These are phyloP conservation scores for Tribolium castaneum DNA, from an alignment of 1,140 invertebrate genomes.

Conservation along the genomic window DNA sequence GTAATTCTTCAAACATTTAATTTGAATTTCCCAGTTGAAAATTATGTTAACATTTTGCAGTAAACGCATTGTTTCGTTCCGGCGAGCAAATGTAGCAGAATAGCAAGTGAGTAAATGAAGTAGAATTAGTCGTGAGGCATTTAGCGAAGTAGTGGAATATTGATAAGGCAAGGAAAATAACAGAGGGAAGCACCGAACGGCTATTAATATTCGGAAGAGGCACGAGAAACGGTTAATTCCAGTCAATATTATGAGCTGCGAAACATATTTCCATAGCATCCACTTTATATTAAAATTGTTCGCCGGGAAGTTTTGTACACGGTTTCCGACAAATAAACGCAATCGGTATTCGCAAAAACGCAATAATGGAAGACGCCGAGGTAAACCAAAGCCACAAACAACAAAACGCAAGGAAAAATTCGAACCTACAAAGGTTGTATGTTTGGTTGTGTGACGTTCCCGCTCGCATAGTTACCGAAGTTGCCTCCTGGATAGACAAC, in stretches of 20 bases:
- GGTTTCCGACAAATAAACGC: conserved; percentile 23
- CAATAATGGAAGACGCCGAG: not conserved
- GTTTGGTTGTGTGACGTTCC: conserved; percentile 11
- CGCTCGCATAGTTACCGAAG: conserved; percentile 12
- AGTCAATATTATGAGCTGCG: conserved; percentile 36
- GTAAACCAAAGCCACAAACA: not conserved
- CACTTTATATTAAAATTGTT: conserved; percentile 30
- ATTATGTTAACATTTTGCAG: conserved; percentile 31
- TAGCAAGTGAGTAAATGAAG: conserved; percentile 41
- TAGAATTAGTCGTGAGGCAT: conserved; percentile 44
- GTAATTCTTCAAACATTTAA: not conserved
- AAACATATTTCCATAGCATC: conserved; percentile 32
- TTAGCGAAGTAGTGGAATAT: conserved; percentile 42
- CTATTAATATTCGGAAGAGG: conserved; percentile 43
- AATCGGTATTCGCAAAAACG: not conserved
- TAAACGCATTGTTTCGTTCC: conserved; percentile 31
- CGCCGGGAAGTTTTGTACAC: conserved; percentile 8
- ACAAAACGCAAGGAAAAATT: conserved; percentile 11
- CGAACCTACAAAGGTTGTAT: conserved; percentile 3
- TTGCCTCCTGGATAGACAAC: conserved; percentile 22
- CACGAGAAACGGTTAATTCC: conserved; percentile 40
- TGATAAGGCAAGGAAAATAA: conserved; percentile 46
- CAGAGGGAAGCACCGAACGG: conserved; percentile 30
- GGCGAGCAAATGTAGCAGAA: conserved; percentile 10
- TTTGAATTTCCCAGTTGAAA: not conserved